phyloP scores from a whole-genome alignment of 2,113 vertebrate species.

The Channa maculata region DNA sequence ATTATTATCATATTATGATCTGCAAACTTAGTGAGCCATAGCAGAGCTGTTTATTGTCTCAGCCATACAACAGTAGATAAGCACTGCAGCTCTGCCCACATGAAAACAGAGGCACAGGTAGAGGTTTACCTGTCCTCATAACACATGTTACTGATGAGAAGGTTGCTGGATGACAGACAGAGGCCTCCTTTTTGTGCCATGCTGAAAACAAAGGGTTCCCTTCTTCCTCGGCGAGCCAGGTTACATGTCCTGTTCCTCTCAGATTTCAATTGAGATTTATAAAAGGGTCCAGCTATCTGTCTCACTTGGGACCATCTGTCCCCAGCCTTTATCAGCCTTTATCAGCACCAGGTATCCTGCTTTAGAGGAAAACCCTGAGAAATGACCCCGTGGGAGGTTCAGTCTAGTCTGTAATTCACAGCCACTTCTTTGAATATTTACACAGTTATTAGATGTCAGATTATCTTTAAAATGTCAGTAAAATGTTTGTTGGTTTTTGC shows the following conservation, averaged over 20 bases:
- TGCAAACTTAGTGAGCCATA: slow-evolving; percentile 31
- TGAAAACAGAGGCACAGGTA: slow-evolving; percentile 46
- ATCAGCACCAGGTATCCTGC: slow-evolving; percentile 41
- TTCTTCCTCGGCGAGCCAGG: slow-evolving; percentile 49
- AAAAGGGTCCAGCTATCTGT: slow-evolving; percentile 26
- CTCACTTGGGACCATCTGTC: slow-evolving; percentile 39
- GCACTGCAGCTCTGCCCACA: slow-evolving; percentile 24
- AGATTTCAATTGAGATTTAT: slow-evolving; percentile 61
- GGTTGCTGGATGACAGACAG: slow-evolving; percentile 12
- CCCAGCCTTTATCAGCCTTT: slow-evolving; percentile 48
- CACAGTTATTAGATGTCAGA: not conserved
- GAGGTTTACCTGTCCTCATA: slow-evolving; percentile 46
- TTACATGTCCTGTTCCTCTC: slow-evolving; percentile 56
- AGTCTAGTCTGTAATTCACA: slow-evolving; percentile 25
- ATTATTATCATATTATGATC: slow-evolving; percentile 23
- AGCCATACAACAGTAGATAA: slow-evolving; percentile 33
- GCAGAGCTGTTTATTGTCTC: slow-evolving; percentile 21
- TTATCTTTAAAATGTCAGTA: not conserved
- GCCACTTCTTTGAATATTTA: not conserved
- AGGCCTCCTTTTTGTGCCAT: slow-evolving; percentile 52
- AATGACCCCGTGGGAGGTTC: slow-evolving; percentile 25
- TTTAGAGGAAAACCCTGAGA: slow-evolving; percentile 2
- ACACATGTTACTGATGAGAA: slow-evolving; percentile 30
- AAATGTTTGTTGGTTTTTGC: not conserved
- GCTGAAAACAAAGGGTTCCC: slow-evolving; percentile 65